A percentile compares a stretch with the other conserved stretches of the same genome.
These are phyloP conservation scores for Peromyscus leucopus DNA, from an alignment of 2,113 vertebrate species.

Conservation along the genomic window DNA sequence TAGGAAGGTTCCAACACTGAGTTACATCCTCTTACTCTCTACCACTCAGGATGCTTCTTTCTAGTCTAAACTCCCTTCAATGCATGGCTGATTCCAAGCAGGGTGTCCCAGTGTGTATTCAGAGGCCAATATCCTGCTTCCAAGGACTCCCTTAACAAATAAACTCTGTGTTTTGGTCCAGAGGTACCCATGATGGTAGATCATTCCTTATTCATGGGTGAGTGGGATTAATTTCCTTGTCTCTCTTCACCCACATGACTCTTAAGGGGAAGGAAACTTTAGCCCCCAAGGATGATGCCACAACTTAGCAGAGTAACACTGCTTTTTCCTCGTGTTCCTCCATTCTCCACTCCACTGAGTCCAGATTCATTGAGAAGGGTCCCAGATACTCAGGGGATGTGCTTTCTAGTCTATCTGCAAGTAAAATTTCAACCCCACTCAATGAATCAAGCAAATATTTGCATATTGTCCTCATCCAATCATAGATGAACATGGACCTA, in stretches of 20 bases:
- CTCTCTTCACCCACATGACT: conserved; percentile 21
- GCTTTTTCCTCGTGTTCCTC: background rate
- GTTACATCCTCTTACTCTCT: background rate
- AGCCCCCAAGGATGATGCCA: background rate
- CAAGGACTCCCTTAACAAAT: background rate
- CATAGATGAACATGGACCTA: background rate
- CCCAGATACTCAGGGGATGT: background rate
- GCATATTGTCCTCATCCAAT: background rate
- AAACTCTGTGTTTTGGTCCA: background rate
- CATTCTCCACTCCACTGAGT: background rate
- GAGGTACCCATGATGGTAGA: conserved; percentile 23
- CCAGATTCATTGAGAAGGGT: background rate
- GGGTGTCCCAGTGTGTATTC: background rate
- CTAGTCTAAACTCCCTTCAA: conserved; percentile 30
- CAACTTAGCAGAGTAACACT: background rate
- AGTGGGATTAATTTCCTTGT: conserved; percentile 1
- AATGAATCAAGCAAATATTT: background rate
- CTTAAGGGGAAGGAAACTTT: background rate
- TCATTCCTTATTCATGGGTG: conserved; percentile 62
- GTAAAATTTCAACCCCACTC: conserved; percentile 18
- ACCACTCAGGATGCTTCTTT: background rate
- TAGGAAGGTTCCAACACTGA: background rate
- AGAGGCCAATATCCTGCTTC: background rate
- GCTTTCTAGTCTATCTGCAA: background rate
- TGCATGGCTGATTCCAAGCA: background rate